phyloP scores from a whole-genome alignment of 2,888 invertebrate genomes.

The Calliopum simillimum region DNA sequence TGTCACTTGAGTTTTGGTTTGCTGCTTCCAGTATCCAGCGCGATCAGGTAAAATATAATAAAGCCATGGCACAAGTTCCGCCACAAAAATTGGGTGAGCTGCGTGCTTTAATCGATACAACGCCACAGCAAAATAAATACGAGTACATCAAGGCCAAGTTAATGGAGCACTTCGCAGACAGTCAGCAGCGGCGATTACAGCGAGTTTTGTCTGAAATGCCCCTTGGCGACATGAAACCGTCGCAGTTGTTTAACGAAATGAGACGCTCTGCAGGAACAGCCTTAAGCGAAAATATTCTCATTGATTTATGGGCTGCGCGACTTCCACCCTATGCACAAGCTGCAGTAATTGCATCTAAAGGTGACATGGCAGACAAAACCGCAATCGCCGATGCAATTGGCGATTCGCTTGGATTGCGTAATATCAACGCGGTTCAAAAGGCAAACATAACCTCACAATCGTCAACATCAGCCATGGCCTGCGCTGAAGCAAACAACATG shows the following conservation, averaged over 20 bases:
- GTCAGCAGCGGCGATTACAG: not conserved
- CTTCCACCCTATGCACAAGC: not conserved
- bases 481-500: no score
- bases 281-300: not conserved
- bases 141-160: conserved; percentile 4
- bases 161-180: not conserved
- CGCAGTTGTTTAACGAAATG: not conserved
- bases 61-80: conserved; percentile 8
- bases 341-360: not conserved
- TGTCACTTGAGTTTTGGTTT: no score
- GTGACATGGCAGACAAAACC: not conserved
- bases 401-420: not conserved
- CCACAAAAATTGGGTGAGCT: not conserved
- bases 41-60: no score
- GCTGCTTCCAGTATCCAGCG: no score
- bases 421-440: not conserved
- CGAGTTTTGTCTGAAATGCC: not conserved
- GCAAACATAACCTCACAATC: not conserved
- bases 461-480: not conserved
- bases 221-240: not conserved
- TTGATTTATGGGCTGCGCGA: not conserved
- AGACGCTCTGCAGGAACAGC: not conserved
- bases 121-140: not conserved
- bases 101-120: not conserved
- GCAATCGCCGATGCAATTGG: not conserved